These are phyloP conservation scores for Rhinopithecus roxellana DNA, from an alignment of 2,113 vertebrate species.

Conservation along the genomic window DNA sequence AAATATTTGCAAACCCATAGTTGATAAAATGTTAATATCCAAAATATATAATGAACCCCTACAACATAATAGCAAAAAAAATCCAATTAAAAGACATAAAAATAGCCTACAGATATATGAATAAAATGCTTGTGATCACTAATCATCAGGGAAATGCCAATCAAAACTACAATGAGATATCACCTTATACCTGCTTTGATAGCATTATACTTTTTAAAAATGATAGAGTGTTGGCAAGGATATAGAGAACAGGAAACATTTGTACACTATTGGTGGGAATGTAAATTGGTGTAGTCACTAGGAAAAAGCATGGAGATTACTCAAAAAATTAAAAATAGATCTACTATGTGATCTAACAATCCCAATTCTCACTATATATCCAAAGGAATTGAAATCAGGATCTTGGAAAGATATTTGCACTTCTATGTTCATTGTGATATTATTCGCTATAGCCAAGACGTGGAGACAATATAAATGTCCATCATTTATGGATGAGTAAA, in stretches of 20 bases:
- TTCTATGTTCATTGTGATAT: background rate
- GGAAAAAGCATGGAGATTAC: background rate
- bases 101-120: background rate
- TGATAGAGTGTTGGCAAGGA: background rate
- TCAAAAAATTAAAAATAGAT: background rate
- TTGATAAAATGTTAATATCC: background rate
- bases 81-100: background rate
- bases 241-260: background rate
- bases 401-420: background rate
- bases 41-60: background rate
- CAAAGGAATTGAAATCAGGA: background rate
- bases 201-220: background rate
- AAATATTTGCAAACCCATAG: background rate
- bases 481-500: background rate
- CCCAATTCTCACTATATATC: background rate
- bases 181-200: background rate
- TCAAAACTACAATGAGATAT: background rate
- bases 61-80: background rate
- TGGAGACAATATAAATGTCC: background rate
- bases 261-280: background rate
- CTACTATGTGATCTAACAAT: background rate
- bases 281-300: background rate
- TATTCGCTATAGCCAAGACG: background rate
- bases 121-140: background rate
- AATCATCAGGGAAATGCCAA: background rate